phyloP scores from a whole-genome alignment of 2,113 vertebrate species.

The Amphiprion percula region DNA sequence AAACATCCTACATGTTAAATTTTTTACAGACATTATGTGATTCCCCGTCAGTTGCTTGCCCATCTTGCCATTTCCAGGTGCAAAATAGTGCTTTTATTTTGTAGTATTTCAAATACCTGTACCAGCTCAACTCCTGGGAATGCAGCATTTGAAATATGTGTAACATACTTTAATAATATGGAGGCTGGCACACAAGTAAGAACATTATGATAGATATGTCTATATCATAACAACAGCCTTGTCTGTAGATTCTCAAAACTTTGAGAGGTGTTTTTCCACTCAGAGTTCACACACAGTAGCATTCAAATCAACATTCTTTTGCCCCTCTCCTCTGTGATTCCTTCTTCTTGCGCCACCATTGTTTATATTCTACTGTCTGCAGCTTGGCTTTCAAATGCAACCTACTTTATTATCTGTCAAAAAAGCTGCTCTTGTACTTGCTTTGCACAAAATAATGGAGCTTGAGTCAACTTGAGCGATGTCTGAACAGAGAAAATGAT shows the following conservation, averaged over 20 bases:
- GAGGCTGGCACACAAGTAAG: background rate
- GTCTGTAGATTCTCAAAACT: background rate
- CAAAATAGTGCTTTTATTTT: background rate
- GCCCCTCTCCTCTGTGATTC: conserved; percentile 12
- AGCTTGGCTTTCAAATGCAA: conserved; percentile 64
- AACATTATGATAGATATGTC: background rate
- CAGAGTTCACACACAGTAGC: background rate
- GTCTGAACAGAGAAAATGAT: conserved; percentile 35
- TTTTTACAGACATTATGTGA: too few species aligned
- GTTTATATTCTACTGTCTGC: conserved; percentile 50
- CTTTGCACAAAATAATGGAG: conserved; percentile 43
- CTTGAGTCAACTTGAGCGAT: conserved; percentile 36
- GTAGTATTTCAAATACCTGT: background rate
- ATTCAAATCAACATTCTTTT: conserved; percentile 14
- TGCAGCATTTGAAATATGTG: too few species aligned
- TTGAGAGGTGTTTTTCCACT: background rate
- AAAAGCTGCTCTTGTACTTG: conserved; percentile 45
- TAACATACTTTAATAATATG: background rate
- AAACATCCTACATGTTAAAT: too few species aligned
- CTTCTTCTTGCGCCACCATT: conserved; percentile 36
- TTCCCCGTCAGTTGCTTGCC: too few species aligned
- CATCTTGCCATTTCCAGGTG: too few species aligned
- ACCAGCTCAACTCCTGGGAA: background rate
- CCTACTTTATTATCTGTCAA: conserved; percentile 64
- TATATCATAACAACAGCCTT: background rate